Base-by-base conservation (phyloP, 2,888 invertebrate genomes). In the Amiota minor region DNA sequence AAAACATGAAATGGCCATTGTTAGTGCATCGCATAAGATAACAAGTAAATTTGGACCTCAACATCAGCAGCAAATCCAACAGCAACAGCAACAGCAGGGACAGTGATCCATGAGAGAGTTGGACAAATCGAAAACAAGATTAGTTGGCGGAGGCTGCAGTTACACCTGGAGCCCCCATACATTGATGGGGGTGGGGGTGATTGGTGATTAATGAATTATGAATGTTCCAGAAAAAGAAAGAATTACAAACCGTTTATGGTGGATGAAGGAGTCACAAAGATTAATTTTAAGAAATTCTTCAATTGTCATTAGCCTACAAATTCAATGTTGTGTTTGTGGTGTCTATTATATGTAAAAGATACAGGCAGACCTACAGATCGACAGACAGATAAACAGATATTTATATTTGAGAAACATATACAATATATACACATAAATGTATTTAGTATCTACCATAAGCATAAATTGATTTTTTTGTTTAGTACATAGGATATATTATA, bases 1-100 rank as follows among this genome's bases (percentile, higher is more conserved):
- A 18, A 90, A 89, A 77, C 90, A 90, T 78, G 90, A 90, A 85
- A 86, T 90, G 88, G 90, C 90, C 72, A 90, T 90, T 81, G 89
- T 90, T 16, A 90, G 89, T 88, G 90, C 89, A 73, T 90, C 90
- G 75, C 88, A 89, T 83, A 90, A 89, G 82, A 90, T 90, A 73
- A 89, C 89, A 71, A 90, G 88, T 78, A 90, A 90, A 78, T 90
- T 90, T 85, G 90, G 90, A 46, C 88, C 89, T 73, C 88, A 87
- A 49, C 80, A 77, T 1, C 77, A 76, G 11, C 77, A 73, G 9
- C 74, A 74, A 12, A 75, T 74, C 11, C 72, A 72, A 9, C 75
- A 76, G 53, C 56, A 72, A 35, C 80, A 74, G n/a, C 73, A 77
- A 12, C 74, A 75, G 53, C 73, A 64, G 35, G 75, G 71, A 12